Conservation (phyloP, 2,888 invertebrate species). For the Ypsolopha sequella region DNA sequence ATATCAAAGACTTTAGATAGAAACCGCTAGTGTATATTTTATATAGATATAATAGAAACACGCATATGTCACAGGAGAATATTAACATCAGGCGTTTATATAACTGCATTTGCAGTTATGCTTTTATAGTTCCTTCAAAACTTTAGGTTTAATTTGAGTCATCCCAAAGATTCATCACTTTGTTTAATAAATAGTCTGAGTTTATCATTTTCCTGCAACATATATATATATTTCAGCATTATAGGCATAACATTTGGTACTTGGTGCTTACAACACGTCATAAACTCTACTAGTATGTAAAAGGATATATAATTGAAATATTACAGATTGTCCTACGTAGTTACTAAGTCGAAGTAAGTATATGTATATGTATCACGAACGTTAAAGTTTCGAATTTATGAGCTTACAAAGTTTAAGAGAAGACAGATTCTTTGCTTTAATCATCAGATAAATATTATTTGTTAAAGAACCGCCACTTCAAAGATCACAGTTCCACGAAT, state of each 20-base stretch:
- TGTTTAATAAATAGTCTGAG: neutral
- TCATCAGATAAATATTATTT: conserved; percentile 11
- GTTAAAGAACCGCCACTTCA: conserved; percentile 49
- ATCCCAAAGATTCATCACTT: neutral
- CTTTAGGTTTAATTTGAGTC: neutral
- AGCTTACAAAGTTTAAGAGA: neutral
- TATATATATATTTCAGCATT: conserved; percentile 6
- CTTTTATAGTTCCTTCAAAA: too few relatives aligned
- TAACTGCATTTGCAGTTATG: too few relatives aligned
- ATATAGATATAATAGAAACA: conserved; percentile 33
- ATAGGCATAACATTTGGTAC: conserved; percentile 33
- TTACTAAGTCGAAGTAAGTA: conserved; percentile 18
- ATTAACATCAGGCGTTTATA: neutral
- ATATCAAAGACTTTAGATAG: conserved; percentile 50
- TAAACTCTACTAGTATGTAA: conserved; percentile 26
- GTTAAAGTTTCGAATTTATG: neutral
- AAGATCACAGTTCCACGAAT: conserved; percentile 28
- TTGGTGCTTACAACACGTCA: conserved; percentile 45
- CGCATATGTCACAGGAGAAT: conserved; percentile 16
- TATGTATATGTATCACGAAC: neutral
- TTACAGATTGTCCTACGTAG: conserved; percentile 25
- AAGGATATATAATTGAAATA: conserved; percentile 18
- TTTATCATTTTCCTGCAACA: neutral
- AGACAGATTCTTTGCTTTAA: neutral
- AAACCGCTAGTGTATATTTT: conserved; percentile 56